phyloP scores from a whole-genome alignment of 2,888 invertebrate species.

The Bibio marci region DNA sequence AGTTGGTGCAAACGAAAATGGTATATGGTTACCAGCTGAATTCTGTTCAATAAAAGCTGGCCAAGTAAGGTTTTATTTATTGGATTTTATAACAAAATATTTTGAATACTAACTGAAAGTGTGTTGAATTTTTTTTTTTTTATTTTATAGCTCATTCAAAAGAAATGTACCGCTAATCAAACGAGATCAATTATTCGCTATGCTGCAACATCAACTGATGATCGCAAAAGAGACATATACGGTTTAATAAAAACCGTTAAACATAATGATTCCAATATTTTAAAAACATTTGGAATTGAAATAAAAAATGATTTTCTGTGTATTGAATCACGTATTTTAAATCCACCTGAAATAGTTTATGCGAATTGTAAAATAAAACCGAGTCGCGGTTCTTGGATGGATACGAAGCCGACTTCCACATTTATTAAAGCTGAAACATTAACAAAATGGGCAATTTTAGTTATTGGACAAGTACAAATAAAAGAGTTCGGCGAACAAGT shows the following conservation, averaged over 20 bases:
- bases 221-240: conserved; percentile 64
- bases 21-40: conserved; percentile 69
- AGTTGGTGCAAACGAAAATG: conserved; percentile 52
- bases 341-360: conserved; percentile 58
- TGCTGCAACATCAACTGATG: conserved; percentile 66
- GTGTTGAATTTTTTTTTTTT: conserved; percentile 16
- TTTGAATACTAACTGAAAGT: no score
- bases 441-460: conserved; percentile 25
- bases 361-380: conserved; percentile 14
- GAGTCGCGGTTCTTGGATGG: conserved; percentile 2
- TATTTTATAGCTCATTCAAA: conserved; percentile 29
- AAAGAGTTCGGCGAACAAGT: no score
- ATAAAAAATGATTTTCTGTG: conserved; percentile 56
- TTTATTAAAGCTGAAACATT: neutral
- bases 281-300: conserved; percentile 67
- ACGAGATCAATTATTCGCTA: conserved; percentile 71
- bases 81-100: no score
- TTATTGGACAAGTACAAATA: no score
- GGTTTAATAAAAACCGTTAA: conserved; percentile 22
- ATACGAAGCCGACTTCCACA: neutral
- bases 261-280: conserved; percentile 29
- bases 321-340: conserved; percentile 60
- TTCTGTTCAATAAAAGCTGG: conserved; percentile 60
- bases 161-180: conserved; percentile 69
- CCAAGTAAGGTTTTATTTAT: conserved; percentile 34